Base-by-base conservation (phyloP, 2,113 vertebrate genomes). In the Pseudopipra pipra region DNA sequence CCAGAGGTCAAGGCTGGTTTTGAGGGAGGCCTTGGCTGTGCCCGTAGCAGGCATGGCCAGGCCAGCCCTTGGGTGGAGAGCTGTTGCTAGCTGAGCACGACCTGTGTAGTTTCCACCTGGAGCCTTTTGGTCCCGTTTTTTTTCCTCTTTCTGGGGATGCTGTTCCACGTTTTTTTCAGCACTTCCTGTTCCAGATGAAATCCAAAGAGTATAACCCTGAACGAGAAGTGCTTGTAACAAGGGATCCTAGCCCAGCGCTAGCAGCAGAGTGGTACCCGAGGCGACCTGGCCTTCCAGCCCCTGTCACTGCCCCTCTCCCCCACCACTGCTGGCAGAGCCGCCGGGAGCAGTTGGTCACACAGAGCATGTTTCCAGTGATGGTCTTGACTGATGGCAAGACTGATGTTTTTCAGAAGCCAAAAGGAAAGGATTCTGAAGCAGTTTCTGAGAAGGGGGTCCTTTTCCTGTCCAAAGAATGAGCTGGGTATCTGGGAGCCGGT, bases 191-290 rank as follows among this genome's bases (percentile, higher is more conserved):
- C 95, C 96, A 96, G 66, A 95, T 3, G 14, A 96, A 98, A 97
- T 95, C 98, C 98, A 98, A 98, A 98, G 98, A 98, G 97, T 97
- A 96, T 65, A 97, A 96, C 93, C 96, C 90, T 86, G 97, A 97
- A 95, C 87, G 92, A 86, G 97, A 97, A 98, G 97, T 97, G 97
- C 96, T 97, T 96, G 15, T 95, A 74, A 90, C 83, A 93, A 96
- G 97, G 95, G 95, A 95, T 97, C 86, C 96, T 95, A 58, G 84
- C 85, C 76, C 90, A 76, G 96, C 55, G 47, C 75, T 58, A 65
- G 95, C 94, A 58, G 92, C 94, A 77, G 91, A 90, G 78, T 41
- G 85, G 63, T 62, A 12, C 43, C 72, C 2, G 0, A 63, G n/a
- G 79, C 1, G 0, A 8, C n/a, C 56, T 0, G 5, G 77, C 90